phyloP scores from a whole-genome alignment of 2,888 invertebrate genomes.

The Drosophila paramelanica region DNA sequence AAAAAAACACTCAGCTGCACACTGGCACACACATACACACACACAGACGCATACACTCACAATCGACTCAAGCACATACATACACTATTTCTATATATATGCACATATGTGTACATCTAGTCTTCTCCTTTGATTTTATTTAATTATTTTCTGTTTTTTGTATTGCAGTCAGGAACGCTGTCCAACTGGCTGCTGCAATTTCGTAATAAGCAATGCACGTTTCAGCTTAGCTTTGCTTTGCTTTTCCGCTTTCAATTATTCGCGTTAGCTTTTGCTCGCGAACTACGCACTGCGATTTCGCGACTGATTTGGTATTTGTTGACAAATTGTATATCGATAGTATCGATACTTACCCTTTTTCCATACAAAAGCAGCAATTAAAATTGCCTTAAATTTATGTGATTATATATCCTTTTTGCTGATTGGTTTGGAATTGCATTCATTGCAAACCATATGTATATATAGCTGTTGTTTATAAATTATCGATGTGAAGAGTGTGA shows the following conservation, averaged over 20 bases:
- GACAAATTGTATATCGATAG: conserved; percentile 21
- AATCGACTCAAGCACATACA: conserved; percentile 24
- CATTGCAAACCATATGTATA: too few species aligned
- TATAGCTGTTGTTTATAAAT: not conserved
- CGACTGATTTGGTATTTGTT: conserved; percentile 30
- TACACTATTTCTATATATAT: conserved; percentile 47
- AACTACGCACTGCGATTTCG: conserved; percentile 61
- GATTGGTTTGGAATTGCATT: too few species aligned
- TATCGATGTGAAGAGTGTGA: not conserved
- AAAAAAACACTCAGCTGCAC: conserved; percentile 57
- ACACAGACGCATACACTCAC: conserved; percentile 1
- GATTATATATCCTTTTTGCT: not conserved
- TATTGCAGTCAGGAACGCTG: conserved; percentile 35
- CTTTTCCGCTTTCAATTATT: conserved; percentile 55
- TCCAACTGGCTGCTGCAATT: conserved; percentile 56
- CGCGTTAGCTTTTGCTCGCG: conserved; percentile 53
- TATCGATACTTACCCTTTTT: conserved; percentile 27
- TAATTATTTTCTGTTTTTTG: conserved; percentile 6
- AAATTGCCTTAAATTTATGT: too few species aligned
- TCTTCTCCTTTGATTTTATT: conserved; percentile 33
- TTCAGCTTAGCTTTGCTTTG: conserved; percentile 48
- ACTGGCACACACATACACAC: conserved; percentile 11
- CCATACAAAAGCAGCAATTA: not conserved
- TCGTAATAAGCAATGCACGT: conserved; percentile 65
- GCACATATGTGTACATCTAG: conserved; percentile 40